phyloP scores from a whole-genome alignment of 2,113 vertebrate species.

The Nesogale talazaci region DNA sequence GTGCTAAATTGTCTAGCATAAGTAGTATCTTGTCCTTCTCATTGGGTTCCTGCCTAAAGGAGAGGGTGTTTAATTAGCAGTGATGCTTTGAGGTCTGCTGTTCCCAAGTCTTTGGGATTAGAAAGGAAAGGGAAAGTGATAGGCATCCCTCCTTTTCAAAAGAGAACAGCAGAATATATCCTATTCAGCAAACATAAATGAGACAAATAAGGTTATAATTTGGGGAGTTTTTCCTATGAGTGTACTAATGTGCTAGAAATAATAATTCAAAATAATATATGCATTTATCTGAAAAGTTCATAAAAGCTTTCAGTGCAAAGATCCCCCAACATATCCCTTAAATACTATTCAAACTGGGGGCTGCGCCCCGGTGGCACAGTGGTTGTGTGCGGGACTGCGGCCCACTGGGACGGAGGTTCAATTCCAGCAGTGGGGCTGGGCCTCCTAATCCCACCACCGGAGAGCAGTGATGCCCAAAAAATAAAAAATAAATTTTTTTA shows the following conservation, averaged over 20 bases:
- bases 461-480: too few species aligned
- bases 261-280: rapidly evolving
- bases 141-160: not conserved
- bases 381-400: too few species aligned
- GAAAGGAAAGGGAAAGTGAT: not conserved
- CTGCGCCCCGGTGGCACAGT: too few species aligned
- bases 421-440: too few species aligned
- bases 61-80: not conserved
- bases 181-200: not conserved
- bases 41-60: not conserved
- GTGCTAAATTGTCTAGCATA: not conserved
- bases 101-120: not conserved
- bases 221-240: not conserved
- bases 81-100: not conserved
- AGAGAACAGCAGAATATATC: not conserved
- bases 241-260: not conserved
- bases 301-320: not conserved
- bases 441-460: too few species aligned
- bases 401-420: too few species aligned
- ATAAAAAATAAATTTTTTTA: too few species aligned
- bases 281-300: not conserved
- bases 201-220: not conserved
- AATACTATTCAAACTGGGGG: not conserved
- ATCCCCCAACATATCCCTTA: not conserved
- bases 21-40: not conserved